These are phyloP conservation scores for Catonia carolina DNA, from an alignment of 2,888 invertebrate genomes.

Conservation along the genomic window DNA sequence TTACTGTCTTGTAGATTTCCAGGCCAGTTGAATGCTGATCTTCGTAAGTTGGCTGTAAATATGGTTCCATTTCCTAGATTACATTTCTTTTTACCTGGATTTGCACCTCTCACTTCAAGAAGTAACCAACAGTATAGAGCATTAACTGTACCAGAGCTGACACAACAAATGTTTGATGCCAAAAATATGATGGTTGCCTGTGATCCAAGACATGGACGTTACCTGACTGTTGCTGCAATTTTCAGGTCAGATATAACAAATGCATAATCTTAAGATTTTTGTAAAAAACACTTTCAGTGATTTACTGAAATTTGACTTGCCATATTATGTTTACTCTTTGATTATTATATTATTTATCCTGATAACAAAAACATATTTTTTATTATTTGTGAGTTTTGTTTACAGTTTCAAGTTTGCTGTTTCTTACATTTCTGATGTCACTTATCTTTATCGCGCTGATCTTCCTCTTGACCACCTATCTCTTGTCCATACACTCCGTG, in stretches of 20 bases:
- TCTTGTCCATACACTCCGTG: no score
- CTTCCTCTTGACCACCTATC: no score
- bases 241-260: constrained; percentile 47
- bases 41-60: constrained; percentile 52
- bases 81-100: constrained; percentile 54
- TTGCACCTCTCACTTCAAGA: constrained; percentile 53
- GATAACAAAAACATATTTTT: no score
- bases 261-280: no score
- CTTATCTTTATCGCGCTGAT: no score
- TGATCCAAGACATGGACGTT: constrained; percentile 51
- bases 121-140: constrained; percentile 48
- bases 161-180: constrained; percentile 48
- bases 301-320: no score
- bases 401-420: no score
- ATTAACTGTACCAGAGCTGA: constrained; percentile 49
- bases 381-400: no score
- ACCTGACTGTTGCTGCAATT: constrained; percentile 53
- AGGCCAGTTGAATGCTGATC: constrained; percentile 55
- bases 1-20: constrained; percentile 49
- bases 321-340: no score
- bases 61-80: constrained; percentile 59
- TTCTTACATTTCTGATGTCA: no score
- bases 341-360: no score
- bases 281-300: no score
- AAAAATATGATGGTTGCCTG: constrained; percentile 55